Conservation (phyloP, 1,140 invertebrate species). For the Parasteatoda tepidariorum region DNA sequence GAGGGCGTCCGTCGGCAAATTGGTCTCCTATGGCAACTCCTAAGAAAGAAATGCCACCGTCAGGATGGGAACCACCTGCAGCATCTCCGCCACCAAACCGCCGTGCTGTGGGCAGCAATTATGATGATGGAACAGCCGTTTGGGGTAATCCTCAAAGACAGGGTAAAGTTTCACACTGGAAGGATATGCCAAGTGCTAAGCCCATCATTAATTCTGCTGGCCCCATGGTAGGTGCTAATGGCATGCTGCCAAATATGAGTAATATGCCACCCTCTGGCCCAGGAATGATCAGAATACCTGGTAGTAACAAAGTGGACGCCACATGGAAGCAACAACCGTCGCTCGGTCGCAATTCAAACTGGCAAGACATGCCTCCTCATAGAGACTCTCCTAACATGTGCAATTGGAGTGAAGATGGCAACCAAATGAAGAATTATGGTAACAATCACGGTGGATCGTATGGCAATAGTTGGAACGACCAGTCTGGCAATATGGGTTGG, state of each 20-base stretch:
- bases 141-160: conserved; percentile 82
- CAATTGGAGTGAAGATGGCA: conserved; percentile 75
- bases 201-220: conserved; percentile 67
- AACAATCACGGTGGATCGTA: conserved; percentile 35
- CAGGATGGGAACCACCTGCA: conserved; percentile 88
- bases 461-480: conserved; percentile 70
- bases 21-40: conserved; percentile 53
- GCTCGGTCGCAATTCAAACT: conserved; percentile 9
- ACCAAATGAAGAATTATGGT: conserved; percentile 58
- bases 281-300: conserved; percentile 64
- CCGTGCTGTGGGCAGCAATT: conserved; percentile 15
- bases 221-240: conserved; percentile 13
- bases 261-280: conserved; percentile 43
- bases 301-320: conserved; percentile 15
- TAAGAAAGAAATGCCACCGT: conserved; percentile 68
- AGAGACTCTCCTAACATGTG: conserved; percentile 68
- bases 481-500: conserved; percentile 67
- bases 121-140: conserved; percentile 90
- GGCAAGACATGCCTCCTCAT: conserved; percentile 67
- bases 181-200: conserved; percentile 76
- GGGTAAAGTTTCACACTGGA: conserved; percentile 78
- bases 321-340: conserved; percentile 40
- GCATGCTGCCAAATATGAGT: background rate
- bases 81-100: conserved; percentile 69
- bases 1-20: conserved; percentile 6